Conservation (phyloP, 1,140 invertebrate species). For the Diabrotica undecimpunctata region DNA sequence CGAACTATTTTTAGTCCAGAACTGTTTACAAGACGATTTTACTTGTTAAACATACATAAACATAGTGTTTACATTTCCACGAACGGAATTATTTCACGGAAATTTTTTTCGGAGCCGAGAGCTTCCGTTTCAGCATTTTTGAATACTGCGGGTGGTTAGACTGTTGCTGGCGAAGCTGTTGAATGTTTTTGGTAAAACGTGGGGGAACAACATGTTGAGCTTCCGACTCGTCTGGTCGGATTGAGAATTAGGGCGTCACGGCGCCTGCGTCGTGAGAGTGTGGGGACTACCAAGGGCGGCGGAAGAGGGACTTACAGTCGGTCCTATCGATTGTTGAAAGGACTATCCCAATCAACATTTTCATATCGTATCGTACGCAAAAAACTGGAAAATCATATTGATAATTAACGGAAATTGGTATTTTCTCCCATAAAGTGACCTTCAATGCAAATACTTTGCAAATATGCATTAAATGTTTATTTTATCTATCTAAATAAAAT, state of each 20-base stretch:
- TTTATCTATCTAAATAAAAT: no score
- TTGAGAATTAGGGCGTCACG: not conserved
- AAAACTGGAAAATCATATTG: no score
- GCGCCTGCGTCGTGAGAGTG: not conserved
- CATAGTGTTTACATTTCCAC: not conserved
- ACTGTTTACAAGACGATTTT: not conserved
- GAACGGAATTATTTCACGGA: not conserved
- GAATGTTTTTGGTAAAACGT: not conserved
- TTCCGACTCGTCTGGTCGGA: not conserved
- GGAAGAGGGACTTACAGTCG: not conserved
- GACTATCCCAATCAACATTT: not conserved
- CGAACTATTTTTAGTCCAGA: not conserved
- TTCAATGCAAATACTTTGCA: no score
- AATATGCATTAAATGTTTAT: no score
- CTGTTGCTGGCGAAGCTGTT: slow-evolving; percentile 1
- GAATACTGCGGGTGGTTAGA: not conserved
- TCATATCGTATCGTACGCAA: no score
- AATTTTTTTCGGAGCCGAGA: not conserved
- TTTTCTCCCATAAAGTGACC: no score
- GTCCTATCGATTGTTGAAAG: not conserved
- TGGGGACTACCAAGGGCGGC: not conserved
- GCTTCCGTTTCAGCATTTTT: not conserved
- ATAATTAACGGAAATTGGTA: no score
- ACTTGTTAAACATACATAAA: not conserved
- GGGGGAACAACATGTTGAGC: slow-evolving; percentile 1